Base-by-base conservation (phyloP, 1,140 invertebrate genomes). In the Nasonia longicornis region DNA sequence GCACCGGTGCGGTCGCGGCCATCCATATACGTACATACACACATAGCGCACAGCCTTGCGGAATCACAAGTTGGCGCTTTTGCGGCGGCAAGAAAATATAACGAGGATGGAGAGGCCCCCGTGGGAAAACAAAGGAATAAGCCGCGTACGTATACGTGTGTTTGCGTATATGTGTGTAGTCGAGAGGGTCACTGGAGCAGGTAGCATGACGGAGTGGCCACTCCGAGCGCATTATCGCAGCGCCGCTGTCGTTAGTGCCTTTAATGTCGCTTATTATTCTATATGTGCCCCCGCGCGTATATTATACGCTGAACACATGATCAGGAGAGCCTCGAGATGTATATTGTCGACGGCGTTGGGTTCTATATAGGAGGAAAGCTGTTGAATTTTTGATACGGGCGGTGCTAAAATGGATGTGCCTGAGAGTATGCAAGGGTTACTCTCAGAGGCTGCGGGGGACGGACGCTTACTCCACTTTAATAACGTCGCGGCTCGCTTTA, bases 191-290 rank as follows among this genome's bases (percentile, higher is more conserved):
- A 71, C 72, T 52, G n/a, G 76, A 22, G 77, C 48, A 38, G 67
- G 45, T 26, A 38, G 48, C 52, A 79, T 42, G 78, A 79, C 67
- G 52, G 52, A 63, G 70, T 63, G 67, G 69, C 31, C 35, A 73
- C 81, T 79, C 79, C 71, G 81, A 74, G 66, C 75, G 29, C 48
- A 75, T 80, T 80, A 58, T 52, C 16, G 63, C 7, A 29, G 64
- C n/a, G 22, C 22, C 45, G 76, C 35, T 80, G 75, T 85, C 85
- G 83, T 86, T 86, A 86, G 85, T 86, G 85, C 85, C 84, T 85
- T 86, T 84, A 85, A 84, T 77, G 84, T 85, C 82, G 81, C 83
- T 84, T 58, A 7, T 42, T 58, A 58, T n/a, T 58, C 16, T 58
- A 58, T 58, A 14, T 48, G 12, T 2, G 1, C 16, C 11, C 45